phyloP scores from a whole-genome alignment of 1,140 invertebrate species.

The Monochamus saltuarius region DNA sequence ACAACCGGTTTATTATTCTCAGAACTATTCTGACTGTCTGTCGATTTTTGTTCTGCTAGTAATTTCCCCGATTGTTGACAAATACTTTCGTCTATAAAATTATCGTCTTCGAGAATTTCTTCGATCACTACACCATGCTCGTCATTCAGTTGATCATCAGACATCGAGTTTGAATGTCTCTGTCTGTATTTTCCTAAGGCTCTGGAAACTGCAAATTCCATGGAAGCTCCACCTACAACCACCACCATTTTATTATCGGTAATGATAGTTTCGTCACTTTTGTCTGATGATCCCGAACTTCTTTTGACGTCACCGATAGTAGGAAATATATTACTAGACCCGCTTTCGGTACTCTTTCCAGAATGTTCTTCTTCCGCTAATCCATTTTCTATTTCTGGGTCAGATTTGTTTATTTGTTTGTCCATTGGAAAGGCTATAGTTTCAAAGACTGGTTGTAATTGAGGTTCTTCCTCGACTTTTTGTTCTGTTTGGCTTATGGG shows the following conservation, averaged over 20 bases:
- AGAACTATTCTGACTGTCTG: conserved; percentile 51
- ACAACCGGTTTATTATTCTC: conserved; percentile 33
- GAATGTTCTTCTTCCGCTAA: conserved; percentile 62
- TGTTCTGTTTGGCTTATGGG: conserved; percentile 54
- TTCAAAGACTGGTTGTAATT: conserved; percentile 50
- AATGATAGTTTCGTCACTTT: conserved; percentile 53
- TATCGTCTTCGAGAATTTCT: conserved; percentile 47
- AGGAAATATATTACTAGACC: conserved; percentile 65
- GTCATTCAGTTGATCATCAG: conserved; percentile 63
- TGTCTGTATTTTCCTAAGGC: conserved; percentile 80
- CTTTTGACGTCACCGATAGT: conserved; percentile 73
- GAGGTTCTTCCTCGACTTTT: conserved; percentile 50
- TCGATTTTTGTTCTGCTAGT: conserved; percentile 45
- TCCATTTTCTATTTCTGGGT: conserved; percentile 44
- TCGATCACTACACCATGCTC: conserved; percentile 56
- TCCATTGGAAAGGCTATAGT: conserved; percentile 41
- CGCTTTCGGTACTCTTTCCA: conserved; percentile 61
- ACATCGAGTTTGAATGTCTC: conserved; percentile 68
- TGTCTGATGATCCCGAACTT: conserved; percentile 57
- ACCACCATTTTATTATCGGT: conserved; percentile 51
- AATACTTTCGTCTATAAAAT: conserved; percentile 42
- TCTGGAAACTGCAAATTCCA: conserved; percentile 82
- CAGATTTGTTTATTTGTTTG: too few relatives aligned
- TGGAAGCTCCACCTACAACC: conserved; percentile 62
- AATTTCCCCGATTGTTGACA: conserved; percentile 26